phyloP scores from a whole-genome alignment of 2,113 vertebrate species.

The Phycodurus eques region DNA sequence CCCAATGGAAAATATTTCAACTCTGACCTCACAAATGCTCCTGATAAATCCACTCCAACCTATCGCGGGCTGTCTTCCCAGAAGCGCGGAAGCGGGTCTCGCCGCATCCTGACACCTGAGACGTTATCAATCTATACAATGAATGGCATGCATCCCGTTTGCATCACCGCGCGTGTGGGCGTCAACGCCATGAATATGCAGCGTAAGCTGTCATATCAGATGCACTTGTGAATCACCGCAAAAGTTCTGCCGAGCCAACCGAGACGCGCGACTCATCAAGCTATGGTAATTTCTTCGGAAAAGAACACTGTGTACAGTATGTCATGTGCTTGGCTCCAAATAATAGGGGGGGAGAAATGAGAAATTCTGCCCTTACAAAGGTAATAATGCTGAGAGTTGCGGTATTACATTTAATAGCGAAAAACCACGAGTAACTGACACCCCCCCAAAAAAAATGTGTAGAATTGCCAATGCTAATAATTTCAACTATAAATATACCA shows the following conservation, averaged over 20 bases:
- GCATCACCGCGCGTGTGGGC: constrained; percentile 26
- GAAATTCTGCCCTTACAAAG: too few relatives aligned
- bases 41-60: background rate
- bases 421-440: too few relatives aligned
- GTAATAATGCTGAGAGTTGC: too few relatives aligned
- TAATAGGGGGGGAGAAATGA: too few relatives aligned
- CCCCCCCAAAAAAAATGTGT: too few relatives aligned
- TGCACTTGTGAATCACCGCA: constrained; percentile 17
- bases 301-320: background rate
- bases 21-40: background rate
- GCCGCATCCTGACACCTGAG: background rate
- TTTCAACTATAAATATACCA: too few relatives aligned
- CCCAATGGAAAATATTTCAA: background rate
- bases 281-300: background rate
- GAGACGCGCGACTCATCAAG: constrained; percentile 46
- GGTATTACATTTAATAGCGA: too few relatives aligned
- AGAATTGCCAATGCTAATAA: too few relatives aligned
- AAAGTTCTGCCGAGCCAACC: constrained; percentile 3
- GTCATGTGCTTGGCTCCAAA: background rate
- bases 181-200: constrained; percentile 37
- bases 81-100: background rate
- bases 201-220: constrained; percentile 11
- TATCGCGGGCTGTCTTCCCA: background rate
- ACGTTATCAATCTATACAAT: background rate
- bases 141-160: constrained; percentile 18